A percentile compares a stretch with the other conserved stretches of the same genome.
These are phyloP conservation scores for Pissodes strobi DNA, from an alignment of 1,140 invertebrate genomes.

Conservation along the genomic window DNA sequence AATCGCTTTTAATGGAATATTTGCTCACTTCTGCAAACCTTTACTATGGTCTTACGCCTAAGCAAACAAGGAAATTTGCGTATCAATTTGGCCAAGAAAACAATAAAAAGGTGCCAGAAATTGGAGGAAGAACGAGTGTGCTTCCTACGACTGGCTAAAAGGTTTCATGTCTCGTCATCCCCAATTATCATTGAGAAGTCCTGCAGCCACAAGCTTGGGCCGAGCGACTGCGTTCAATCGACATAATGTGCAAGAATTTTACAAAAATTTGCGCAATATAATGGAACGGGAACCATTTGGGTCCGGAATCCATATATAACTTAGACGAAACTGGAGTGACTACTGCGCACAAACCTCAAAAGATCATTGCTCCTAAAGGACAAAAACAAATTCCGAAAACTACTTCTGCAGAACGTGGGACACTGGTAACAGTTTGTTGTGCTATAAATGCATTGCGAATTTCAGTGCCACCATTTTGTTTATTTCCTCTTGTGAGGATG, in stretches of 20 bases:
- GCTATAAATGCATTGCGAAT: constrained; percentile 49
- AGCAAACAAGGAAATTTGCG: constrained; percentile 10
- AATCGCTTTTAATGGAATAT: constrained; percentile 24
- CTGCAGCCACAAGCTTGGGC: too few species aligned
- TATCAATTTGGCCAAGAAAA: constrained; percentile 18
- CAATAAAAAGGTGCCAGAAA: constrained; percentile 21
- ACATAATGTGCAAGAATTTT: too few species aligned
- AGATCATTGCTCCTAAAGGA: constrained; percentile 17
- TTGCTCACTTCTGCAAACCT: constrained; percentile 21
- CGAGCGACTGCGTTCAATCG: too few species aligned
- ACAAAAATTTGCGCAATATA: too few species aligned
- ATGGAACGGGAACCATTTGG: not conserved
- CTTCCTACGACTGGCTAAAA: too few species aligned
- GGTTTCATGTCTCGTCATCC: too few species aligned
- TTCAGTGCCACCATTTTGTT: constrained; percentile 8
- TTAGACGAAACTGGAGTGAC: constrained; percentile 25
- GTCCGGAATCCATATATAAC: constrained; percentile 5
- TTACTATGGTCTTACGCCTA: constrained; percentile 18
- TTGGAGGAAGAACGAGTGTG: too few species aligned
- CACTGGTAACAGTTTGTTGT: constrained; percentile 48
- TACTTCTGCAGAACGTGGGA: constrained; percentile 39
- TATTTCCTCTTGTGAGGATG: constrained; percentile 8
- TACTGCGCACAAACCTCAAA: constrained; percentile 22
- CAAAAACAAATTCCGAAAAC: constrained; percentile 14
- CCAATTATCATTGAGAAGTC: too few species aligned